Percentiles rank a stretch among this genome's conserved stretches.
Evolutionary conservation across 53 echinoderm and acorn worm genomes (phyloP).

Genomic region (Apostichopus leukothele): DNA sequence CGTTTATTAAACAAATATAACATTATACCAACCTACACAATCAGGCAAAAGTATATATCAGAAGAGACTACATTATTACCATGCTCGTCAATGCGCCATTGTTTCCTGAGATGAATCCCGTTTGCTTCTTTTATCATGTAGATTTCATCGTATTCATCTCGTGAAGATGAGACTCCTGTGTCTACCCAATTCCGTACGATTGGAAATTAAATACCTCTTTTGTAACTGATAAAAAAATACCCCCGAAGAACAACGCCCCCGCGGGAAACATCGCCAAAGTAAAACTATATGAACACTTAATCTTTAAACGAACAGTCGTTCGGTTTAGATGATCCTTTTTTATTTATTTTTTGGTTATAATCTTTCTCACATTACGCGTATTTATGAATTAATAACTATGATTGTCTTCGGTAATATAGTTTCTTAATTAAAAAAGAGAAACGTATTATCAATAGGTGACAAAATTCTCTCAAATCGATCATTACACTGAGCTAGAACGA

Average conservation of each 20-base stretch:
- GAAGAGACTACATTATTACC: not conserved
- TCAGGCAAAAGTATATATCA: too few relatives aligned
- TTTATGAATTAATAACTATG: not conserved
- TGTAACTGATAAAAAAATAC: not conserved
- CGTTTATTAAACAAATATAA: not conserved
- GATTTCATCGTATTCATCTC: slow-evolving; percentile 21
- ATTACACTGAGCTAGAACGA: too few relatives aligned
- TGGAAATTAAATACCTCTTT: slow-evolving; percentile 16
- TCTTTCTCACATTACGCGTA: not conserved
- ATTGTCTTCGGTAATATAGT: too few relatives aligned
- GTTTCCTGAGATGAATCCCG: not conserved
- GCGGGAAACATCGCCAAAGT: not conserved
- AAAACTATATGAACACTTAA: not conserved
- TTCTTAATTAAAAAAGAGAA: too few relatives aligned
- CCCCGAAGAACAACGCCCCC: not conserved
- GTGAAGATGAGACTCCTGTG: not conserved
- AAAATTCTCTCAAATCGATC: too few relatives aligned
- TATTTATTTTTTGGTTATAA: not conserved
- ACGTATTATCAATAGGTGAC: too few relatives aligned
- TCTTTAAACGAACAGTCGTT: not conserved
- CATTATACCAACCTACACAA: too few relatives aligned
- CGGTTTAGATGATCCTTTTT: not conserved
- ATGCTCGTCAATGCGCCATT: not conserved
- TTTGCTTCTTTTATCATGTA: slow-evolving; percentile 1
- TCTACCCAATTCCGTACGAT: not conserved